A percentile compares a stretch with the other conserved stretches of the same genome.
These are phyloP conservation scores for Anthopleura xanthogrammica DNA, from an alignment of 92 coral and sea anemone species.

Conservation along the genomic window DNA sequence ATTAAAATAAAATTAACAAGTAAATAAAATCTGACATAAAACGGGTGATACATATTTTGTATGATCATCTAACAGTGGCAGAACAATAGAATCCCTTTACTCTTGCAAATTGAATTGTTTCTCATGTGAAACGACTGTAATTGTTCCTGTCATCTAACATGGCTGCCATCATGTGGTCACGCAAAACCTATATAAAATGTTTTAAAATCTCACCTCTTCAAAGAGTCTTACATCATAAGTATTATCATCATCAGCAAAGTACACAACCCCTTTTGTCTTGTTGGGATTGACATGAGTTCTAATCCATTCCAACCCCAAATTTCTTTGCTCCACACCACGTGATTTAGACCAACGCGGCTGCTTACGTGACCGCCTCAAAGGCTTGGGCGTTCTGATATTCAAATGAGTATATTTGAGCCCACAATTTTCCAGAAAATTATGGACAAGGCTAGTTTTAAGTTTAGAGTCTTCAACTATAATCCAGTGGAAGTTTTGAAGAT, in stretches of 20 bases:
- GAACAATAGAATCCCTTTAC: too few species aligned
- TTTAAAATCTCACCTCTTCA: conserved; percentile 67
- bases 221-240: conserved; percentile 79
- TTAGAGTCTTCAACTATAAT: conserved; percentile 82
- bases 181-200: background rate
- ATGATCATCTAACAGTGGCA: too few species aligned
- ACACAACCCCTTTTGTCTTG: conserved; percentile 76
- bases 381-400: conserved; percentile 66
- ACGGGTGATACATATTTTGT: too few species aligned
- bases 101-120: too few species aligned
- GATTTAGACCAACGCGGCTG: conserved; percentile 86
- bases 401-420: conserved; percentile 77
- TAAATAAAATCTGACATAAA: too few species aligned
- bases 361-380: conserved; percentile 51
- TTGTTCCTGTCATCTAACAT: too few species aligned
- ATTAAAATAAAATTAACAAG: too few species aligned
- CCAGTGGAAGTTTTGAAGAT: conserved; percentile 83
- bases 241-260: conserved; percentile 93
- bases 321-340: conserved; percentile 87
- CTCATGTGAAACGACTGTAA: too few species aligned
- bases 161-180: background rate
- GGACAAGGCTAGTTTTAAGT: conserved; percentile 65
- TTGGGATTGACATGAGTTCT: conserved; percentile 60
- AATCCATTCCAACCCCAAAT: conserved; percentile 74
- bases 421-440: conserved; percentile 42